Evolutionary conservation across 2,888 invertebrate genomes (phyloP), one percentile per base, ranked within the genome.

Genomic region (Xestia ashworthii): DNA sequence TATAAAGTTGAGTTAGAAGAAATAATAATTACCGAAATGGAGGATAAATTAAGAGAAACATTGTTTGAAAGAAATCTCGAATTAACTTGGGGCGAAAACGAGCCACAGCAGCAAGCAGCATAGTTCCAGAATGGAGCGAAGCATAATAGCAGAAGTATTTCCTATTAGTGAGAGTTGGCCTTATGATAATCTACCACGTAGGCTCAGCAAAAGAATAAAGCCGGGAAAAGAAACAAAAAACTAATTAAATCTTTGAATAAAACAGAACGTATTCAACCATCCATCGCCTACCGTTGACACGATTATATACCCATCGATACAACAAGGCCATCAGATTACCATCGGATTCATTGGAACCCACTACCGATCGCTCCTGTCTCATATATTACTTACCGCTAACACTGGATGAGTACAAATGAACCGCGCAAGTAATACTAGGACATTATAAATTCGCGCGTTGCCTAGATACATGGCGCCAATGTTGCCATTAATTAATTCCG

Each of bases 391-490:
- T 67, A 77, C 67, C 38, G 16, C 55, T 25, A 44, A 46, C 70
- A 14, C 58, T 50, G 46, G 70, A 64, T 67, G 86, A 77, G 67
- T 86, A 86, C 82, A 68, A 86, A 82, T 86, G 67, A 38, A 60
- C 60, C 32, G n/a, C 9, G 19, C 44, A 65, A 65, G n/a, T 65
- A 44, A 16, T 67, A 62, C 48, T 50, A 32, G 74, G 55, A 76
- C 58, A 76, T 82, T 86, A 77, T 83, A 86, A 86, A 82, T 74
- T 82, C 76, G 48, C 68, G 5, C 50, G 58, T 41, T 69, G 60
- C 78, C 72, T 50, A 41, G 46, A 82, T 46, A 77, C 82, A 62
- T 66, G 86, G 82, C 78, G 86, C 82, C 83, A 64, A 82, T 76
- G 76, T 25, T 44, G 5, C 64, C 25, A 85, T 70, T 82, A 46